Evolutionary conservation across 2,113 vertebrate species (phyloP).

Genomic region (Erythrocercus mccallii): DNA sequence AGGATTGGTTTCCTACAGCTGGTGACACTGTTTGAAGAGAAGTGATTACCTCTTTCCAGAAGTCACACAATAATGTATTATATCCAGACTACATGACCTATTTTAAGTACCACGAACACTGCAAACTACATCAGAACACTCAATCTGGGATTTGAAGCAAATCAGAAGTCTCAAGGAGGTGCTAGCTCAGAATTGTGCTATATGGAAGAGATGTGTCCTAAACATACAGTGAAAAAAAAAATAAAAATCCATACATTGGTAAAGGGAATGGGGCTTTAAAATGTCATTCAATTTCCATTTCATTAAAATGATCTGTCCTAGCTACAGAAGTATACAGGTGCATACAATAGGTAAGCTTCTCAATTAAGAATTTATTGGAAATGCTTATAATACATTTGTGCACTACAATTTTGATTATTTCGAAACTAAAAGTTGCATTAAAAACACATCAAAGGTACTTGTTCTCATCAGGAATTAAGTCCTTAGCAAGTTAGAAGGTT

Average conservation of each 20-base stretch:
- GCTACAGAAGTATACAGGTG: not conserved
- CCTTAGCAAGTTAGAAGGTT: slow-evolving; percentile 7
- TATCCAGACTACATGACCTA: not conserved
- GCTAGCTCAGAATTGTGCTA: not conserved
- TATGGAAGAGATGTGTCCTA: accelerated
- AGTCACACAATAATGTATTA: not conserved
- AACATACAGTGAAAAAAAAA: not conserved
- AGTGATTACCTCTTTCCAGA: not conserved
- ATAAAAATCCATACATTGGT: not conserved
- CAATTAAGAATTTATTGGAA: not conserved
- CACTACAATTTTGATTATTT: not conserved
- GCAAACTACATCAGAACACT: not conserved
- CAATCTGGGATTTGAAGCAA: not conserved
- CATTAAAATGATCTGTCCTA: not conserved
- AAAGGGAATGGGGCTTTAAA: not conserved
- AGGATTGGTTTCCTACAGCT: not conserved
- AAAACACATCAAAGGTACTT: not conserved
- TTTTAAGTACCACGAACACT: not conserved
- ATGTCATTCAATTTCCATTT: not conserved
- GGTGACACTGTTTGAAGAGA: not conserved
- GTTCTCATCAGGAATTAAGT: not conserved
- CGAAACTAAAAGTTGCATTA: not conserved
- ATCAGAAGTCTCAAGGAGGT: not conserved
- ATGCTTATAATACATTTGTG: not conserved
- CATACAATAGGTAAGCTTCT: not conserved